Percentiles rank a stretch among this genome's conserved stretches.
Evolutionary conservation across 2,113 vertebrate species (phyloP).

Genomic region (Entelurus aequoreus): DNA sequence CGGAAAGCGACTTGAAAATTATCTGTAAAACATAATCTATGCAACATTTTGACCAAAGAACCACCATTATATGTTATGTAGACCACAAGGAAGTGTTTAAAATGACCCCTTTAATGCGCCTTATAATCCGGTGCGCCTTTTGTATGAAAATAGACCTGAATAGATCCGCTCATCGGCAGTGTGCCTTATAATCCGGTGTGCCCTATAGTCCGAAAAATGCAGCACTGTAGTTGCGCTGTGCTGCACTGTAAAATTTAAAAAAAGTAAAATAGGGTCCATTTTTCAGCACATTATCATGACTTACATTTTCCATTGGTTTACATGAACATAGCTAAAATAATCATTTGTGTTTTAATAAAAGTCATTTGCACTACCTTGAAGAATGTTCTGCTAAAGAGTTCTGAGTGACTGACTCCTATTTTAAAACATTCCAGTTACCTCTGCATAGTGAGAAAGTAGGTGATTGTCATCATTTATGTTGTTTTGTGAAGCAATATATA

Average conservation of each 20-base stretch:
- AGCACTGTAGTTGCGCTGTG: conserved; percentile 21
- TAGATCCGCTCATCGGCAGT: no score
- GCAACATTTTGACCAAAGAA: no score
- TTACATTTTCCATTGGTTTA: conserved; percentile 53
- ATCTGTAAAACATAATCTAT: no score
- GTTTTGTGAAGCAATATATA: conserved; percentile 2
- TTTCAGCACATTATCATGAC: conserved; percentile 55
- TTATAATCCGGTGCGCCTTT: no score
- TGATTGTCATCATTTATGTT: not conserved
- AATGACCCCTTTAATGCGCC: no score
- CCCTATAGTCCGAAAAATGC: no score
- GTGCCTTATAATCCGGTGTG: no score
- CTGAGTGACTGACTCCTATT: not conserved
- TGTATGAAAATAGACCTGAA: no score
- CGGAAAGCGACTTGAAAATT: no score
- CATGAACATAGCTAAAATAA: conserved; percentile 44
- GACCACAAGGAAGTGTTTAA: no score
- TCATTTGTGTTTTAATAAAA: conserved; percentile 43
- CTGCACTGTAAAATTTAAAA: conserved; percentile 27
- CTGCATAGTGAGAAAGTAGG: not conserved
- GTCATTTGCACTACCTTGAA: conserved; percentile 20
- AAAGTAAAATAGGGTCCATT: conserved; percentile 44
- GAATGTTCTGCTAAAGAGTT: not conserved
- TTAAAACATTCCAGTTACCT: not conserved
- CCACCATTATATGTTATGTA: no score